phyloP scores from a whole-genome alignment of 2,797 vertebrate genomes.

The Sparus aurata region DNA sequence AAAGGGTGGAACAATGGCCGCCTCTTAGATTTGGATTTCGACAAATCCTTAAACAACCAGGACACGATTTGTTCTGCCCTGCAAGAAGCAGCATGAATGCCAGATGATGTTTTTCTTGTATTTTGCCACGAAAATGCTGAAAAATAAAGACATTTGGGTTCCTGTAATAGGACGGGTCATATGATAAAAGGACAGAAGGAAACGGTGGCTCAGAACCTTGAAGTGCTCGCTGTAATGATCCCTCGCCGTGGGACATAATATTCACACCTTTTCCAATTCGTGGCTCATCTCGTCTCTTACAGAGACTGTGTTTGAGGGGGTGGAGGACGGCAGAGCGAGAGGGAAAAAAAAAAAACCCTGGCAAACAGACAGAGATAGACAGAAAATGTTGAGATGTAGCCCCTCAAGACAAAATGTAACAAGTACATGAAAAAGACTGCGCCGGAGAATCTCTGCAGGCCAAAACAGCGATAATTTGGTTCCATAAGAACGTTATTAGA shows the following conservation, averaged over 20 bases:
- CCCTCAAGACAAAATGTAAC: slow-evolving; percentile 69
- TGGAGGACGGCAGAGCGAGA: slow-evolving; percentile 38
- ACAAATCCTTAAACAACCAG: slow-evolving; percentile 3
- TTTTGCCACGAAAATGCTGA: background rate
- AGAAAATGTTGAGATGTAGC: slow-evolving; percentile 64
- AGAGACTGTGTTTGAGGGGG: slow-evolving; percentile 48
- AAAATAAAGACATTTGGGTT: slow-evolving; percentile 5
- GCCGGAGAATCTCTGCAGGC: slow-evolving; percentile 56
- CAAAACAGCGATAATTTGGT: slow-evolving; percentile 58
- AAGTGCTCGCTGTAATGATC: slow-evolving; percentile 57
- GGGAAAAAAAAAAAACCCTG: background rate
- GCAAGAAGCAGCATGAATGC: background rate
- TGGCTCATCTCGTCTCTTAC: slow-evolving; percentile 54
- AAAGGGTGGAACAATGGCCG: background rate
- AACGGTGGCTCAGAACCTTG: slow-evolving; percentile 38
- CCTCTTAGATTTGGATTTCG: background rate
- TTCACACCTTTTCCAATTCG: slow-evolving; percentile 66
- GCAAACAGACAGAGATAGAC: slow-evolving; percentile 54
- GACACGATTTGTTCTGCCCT: background rate
- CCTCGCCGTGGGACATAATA: slow-evolving; percentile 60
- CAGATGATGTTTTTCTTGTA: slow-evolving; percentile 8
- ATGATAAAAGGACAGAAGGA: slow-evolving; percentile 22
- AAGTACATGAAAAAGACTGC: slow-evolving; percentile 58
- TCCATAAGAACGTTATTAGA: slow-evolving; percentile 63
- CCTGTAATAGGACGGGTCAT: slow-evolving; percentile 12